Evolutionary conservation across 2,113 vertebrate genomes (phyloP), one percentile per base, ranked within the genome.

Genomic region (Thunnus maccoyii): DNA sequence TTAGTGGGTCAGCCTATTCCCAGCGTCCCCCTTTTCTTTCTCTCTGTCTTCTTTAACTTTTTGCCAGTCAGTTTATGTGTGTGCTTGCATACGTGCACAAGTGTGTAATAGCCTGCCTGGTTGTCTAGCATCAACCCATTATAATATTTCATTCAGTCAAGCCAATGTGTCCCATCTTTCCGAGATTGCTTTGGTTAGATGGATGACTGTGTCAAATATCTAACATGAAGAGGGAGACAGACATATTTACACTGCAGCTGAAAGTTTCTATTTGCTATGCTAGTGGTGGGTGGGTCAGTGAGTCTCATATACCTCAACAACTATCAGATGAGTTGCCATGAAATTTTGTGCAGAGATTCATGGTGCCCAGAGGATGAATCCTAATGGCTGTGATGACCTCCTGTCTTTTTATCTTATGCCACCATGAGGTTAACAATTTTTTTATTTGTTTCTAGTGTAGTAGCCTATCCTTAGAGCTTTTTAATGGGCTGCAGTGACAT

Each of bases 61-160:
- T n/a, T 79, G 57, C 13, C 51, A 71, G 12, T 68, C 1, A 5
- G 7, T 72, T 5, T 13, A 8, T 17, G 48, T 25, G 4, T 41
- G 8, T 41, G 36, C 36, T 41, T 41, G 36, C 36, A 41, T 41
- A 41, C 9, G 8, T 66, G 48, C 5, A 64, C 27, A 18, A 9
- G 6, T 54, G 16, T 66, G 72, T 52, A 36, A 48, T 56, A 73
- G 58, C 72, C 46, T 51, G 12, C 41, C 25, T 82, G 64, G 20
- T 63, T 73, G 48, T 86, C 58, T 68, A 20, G 54, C 60, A 66
- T 88, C 52, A 61, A n/a, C 27, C 20, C 18, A 86, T 86, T 88
- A 84, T 82, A 75, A 82, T 82, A 85, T 85, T 89, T 82, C 83
- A 74, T 69, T 79, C 67, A 64, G 44, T 63, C 63, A 20, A 25